These are phyloP conservation scores for Caenorhabditis drosophilae DNA, from an alignment of 2,888 invertebrate species.

Conservation along the genomic window DNA sequence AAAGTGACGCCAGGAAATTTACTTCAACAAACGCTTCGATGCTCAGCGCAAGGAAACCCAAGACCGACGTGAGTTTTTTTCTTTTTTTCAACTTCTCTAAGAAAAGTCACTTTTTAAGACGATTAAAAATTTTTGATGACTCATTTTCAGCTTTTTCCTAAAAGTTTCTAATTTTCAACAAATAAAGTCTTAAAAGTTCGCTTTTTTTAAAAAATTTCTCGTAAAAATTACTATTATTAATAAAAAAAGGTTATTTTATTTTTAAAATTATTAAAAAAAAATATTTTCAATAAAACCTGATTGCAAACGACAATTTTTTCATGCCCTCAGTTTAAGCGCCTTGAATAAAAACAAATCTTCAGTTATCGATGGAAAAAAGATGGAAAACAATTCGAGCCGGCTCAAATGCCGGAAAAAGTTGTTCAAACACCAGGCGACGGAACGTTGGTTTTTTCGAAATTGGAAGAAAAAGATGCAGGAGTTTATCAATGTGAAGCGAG, in stretches of 20 bases:
- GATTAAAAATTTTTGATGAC: no score
- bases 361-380: constrained; percentile 87
- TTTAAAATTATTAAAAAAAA: no score
- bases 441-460: constrained; percentile 55
- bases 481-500: constrained; percentile 82
- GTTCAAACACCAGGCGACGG: constrained; percentile 86
- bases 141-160: no score
- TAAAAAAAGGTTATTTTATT: no score
- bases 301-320: no score
- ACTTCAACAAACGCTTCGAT: constrained; percentile 79
- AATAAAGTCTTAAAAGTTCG: no score
- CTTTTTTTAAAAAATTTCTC: no score
- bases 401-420: constrained; percentile 80
- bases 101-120: not conserved
- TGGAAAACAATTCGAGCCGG: constrained; percentile 83
- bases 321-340: no score
- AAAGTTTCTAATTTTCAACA: no score
- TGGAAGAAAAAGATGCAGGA: constrained; percentile 61
- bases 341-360: no score
- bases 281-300: no score
- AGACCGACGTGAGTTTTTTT: constrained; percentile 81
- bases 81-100: not conserved
- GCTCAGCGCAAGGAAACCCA: constrained; percentile 93
- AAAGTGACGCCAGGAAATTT: constrained; percentile 51
- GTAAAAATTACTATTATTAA: no score